These are phyloP conservation scores for Astropecten irregularis DNA, from an alignment of 53 echinoderm and acorn worm species.

Conservation along the genomic window DNA sequence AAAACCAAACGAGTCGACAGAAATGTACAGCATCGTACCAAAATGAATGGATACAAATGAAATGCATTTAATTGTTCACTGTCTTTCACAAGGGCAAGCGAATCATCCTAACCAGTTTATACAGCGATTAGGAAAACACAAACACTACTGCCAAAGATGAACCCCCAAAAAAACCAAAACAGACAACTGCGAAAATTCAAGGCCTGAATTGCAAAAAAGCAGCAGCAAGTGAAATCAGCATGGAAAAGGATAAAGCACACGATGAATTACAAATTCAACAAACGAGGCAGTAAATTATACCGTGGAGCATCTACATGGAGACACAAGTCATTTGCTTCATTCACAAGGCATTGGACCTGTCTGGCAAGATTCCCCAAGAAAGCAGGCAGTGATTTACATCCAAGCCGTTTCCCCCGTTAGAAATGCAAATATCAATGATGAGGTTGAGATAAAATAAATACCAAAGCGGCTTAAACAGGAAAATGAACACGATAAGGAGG, in stretches of 20 bases:
- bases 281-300: background rate
- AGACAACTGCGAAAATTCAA: too few relatives aligned
- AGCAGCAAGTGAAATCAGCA: background rate
- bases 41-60: too few relatives aligned
- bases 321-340: slow-evolving; percentile 3
- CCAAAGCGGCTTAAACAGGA: slow-evolving; percentile 53
- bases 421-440: slow-evolving; percentile 55
- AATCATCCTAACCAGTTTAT: too few relatives aligned
- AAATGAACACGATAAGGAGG: slow-evolving; percentile 55
- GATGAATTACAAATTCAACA: background rate
- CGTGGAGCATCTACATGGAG: background rate
- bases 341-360: background rate
- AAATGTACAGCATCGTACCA: too few relatives aligned
- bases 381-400: slow-evolving; percentile 34
- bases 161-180: too few relatives aligned
- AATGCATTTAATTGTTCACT: too few relatives aligned
- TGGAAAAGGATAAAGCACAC: background rate
- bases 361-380: background rate
- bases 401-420: slow-evolving; percentile 21
- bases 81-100: too few relatives aligned
- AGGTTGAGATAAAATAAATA: slow-evolving; percentile 60
- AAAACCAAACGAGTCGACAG: too few relatives aligned
- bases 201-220: too few relatives aligned
- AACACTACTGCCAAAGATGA: too few relatives aligned
- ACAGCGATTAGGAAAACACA: too few relatives aligned